A percentile compares a stretch with the other conserved stretches of the same genome.
Evolutionary conservation across 2,888 invertebrate species (phyloP).

Genomic region (Acleris cristana): DNA sequence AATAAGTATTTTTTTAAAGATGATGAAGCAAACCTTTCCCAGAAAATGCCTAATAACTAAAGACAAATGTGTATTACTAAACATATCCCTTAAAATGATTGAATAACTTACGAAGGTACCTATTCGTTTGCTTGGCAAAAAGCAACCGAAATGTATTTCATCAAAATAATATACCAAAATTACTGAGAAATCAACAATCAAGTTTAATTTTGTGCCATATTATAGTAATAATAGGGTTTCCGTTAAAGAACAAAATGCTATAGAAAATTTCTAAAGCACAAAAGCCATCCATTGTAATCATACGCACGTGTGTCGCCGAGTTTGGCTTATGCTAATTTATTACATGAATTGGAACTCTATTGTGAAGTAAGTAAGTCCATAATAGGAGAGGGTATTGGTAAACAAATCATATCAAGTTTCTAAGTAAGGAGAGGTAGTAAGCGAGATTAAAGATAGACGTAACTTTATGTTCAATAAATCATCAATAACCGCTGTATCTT

Average conservation of each 20-base stretch:
- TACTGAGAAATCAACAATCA: too few species aligned
- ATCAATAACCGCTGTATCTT: neutral
- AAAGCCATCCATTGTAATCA: conserved; percentile 58
- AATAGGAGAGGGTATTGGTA: conserved; percentile 7
- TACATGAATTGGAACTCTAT: conserved; percentile 48
- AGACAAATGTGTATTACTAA: too few species aligned
- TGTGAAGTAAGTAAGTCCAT: conserved; percentile 37
- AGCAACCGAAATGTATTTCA: too few species aligned
- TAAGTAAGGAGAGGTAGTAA: conserved; percentile 25
- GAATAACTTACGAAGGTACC: too few species aligned
- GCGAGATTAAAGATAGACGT: conserved; percentile 18
- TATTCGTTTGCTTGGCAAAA: too few species aligned
- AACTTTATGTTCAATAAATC: conserved; percentile 28
- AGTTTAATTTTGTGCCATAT: neutral
- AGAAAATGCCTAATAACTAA: too few species aligned
- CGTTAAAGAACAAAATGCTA: neutral
- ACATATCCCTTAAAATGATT: too few species aligned
- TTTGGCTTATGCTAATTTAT: conserved; percentile 60
- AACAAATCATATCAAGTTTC: conserved; percentile 37
- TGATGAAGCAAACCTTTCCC: too few species aligned
- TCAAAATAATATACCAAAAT: too few species aligned
- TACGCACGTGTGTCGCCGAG: conserved; percentile 68
- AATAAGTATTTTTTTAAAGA: too few species aligned
- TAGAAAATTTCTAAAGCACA: conserved; percentile 28
- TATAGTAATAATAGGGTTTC: conserved; percentile 15